Conservation (phyloP, 2,113 vertebrate genomes). For the Madoqua kirkii region DNA sequence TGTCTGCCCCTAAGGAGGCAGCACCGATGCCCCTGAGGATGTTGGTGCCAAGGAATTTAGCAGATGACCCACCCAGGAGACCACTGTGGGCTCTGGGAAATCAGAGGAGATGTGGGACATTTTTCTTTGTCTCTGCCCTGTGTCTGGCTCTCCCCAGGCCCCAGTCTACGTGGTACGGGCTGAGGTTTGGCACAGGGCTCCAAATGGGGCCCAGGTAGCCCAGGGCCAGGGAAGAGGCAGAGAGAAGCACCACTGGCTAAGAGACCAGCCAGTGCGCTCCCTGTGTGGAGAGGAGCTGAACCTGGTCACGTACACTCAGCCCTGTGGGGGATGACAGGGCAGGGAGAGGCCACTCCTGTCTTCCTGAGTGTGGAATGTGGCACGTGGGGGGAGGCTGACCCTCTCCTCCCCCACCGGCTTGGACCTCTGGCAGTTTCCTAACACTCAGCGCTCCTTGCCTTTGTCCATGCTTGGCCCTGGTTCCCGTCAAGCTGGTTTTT, state of each 20-base stretch:
- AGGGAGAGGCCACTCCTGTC: not conserved
- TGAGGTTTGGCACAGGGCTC: not conserved
- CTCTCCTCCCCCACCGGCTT: not conserved
- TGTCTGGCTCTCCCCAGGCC: not conserved
- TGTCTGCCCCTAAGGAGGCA: not conserved
- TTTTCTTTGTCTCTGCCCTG: not conserved
- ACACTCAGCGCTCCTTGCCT: not conserved
- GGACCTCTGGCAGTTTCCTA: not conserved
- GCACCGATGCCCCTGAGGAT: accelerated
- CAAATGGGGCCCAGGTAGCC: not conserved
- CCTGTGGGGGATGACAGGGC: not conserved
- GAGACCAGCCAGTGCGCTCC: not conserved
- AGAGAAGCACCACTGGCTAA: not conserved
- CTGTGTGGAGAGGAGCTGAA: not conserved
- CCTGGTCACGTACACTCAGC: not conserved
- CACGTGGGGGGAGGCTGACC: not conserved
- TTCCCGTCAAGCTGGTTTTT: conserved; percentile 58
- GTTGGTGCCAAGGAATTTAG: not conserved
- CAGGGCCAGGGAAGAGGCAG: not conserved
- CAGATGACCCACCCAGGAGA: not conserved
- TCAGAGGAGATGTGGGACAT: not conserved
- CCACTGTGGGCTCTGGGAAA: not conserved
- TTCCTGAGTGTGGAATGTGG: not conserved
- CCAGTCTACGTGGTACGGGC: not conserved
- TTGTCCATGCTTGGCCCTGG: not conserved